These are phyloP conservation scores for Phrynocephalus guinanensis DNA, from an alignment of 2,797 vertebrate genomes.

Conservation along the genomic window DNA sequence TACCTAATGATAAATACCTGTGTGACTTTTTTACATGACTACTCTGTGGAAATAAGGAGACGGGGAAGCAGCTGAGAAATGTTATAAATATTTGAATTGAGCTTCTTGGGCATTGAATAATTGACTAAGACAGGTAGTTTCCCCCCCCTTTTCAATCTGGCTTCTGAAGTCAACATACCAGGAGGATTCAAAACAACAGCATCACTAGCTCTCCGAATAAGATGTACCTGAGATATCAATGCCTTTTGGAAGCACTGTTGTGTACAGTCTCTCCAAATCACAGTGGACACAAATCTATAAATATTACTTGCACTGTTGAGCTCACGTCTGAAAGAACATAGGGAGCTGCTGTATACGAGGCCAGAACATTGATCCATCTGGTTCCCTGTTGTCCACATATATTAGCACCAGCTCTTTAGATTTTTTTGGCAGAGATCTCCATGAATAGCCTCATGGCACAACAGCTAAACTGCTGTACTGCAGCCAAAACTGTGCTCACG, in stretches of 20 bases:
- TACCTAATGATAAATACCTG: constrained; percentile 39
- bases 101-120: constrained; percentile 32
- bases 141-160: neutral
- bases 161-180: neutral
- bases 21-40: constrained; percentile 48
- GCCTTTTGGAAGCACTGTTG: neutral
- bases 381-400: neutral
- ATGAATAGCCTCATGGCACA: too few species aligned
- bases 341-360: too few species aligned
- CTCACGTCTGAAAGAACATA: neutral
- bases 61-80: constrained; percentile 24
- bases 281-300: neutral
- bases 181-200: neutral
- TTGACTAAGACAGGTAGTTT: constrained; percentile 38
- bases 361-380: neutral
- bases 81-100: constrained; percentile 56
- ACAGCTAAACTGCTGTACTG: too few species aligned
- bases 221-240: neutral
- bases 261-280: too few species aligned
- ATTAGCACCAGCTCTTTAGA: neutral
- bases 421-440: too few species aligned
- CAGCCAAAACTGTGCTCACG: too few species aligned
- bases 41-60: constrained; percentile 34
- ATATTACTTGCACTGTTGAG: neutral
- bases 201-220: neutral